Conservation (phyloP, 1,140 invertebrate genomes). For the Sesamia nonagrioides region DNA sequence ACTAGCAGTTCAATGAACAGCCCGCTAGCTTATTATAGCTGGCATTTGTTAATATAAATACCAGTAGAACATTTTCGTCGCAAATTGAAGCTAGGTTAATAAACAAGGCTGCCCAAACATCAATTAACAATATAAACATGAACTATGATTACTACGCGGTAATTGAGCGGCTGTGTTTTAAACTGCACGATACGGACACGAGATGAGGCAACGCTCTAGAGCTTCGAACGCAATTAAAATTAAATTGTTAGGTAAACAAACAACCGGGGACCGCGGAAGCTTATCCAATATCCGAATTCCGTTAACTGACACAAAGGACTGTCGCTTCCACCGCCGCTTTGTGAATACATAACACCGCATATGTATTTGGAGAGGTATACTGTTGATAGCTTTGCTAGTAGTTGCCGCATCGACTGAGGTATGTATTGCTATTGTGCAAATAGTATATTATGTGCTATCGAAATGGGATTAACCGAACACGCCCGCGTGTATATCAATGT, state of each 20-base stretch:
- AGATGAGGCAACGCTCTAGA: constrained; percentile 5
- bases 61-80: constrained; percentile 30
- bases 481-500: background rate
- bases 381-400: constrained; percentile 25
- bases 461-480: constrained; percentile 10
- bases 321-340: constrained; percentile 70
- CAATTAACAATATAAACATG: constrained; percentile 39
- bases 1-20: constrained; percentile 33
- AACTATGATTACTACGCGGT: constrained; percentile 38
- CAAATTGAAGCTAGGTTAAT: constrained; percentile 26
- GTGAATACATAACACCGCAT: constrained; percentile 49
- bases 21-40: constrained; percentile 11
- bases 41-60: constrained; percentile 34
- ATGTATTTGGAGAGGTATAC: constrained; percentile 46
- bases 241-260: constrained; percentile 79
- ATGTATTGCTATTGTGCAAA: constrained; percentile 8
- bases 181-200: constrained; percentile 23
- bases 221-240: constrained; percentile 78
- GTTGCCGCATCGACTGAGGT: constrained; percentile 12
- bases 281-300: constrained; percentile 83
- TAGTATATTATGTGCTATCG: constrained; percentile 10
- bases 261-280: constrained; percentile 62
- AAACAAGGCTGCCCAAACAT: constrained; percentile 35
- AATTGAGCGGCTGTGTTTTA: constrained; percentile 50
- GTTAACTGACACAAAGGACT: constrained; percentile 78